phyloP scores from a whole-genome alignment of 2,797 vertebrate genomes.

The Channa striata region DNA sequence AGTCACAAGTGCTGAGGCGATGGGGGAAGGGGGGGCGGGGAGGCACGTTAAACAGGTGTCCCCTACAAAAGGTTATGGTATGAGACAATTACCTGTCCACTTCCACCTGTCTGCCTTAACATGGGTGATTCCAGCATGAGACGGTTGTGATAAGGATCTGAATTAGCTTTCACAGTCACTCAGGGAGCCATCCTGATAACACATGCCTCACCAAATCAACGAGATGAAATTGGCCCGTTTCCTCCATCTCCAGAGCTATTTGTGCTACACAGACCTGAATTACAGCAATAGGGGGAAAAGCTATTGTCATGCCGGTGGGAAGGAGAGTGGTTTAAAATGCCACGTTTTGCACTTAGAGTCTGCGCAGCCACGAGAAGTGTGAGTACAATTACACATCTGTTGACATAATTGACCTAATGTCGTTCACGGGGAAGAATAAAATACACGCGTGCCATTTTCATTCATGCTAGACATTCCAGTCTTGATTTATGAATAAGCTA shows the following conservation, averaged over 20 bases:
- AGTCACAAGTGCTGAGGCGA: neutral
- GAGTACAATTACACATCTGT: conserved; percentile 30
- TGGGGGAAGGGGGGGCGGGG: neutral
- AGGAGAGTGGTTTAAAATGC: conserved; percentile 53
- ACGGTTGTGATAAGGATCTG: conserved; percentile 84
- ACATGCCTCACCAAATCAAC: conserved; percentile 75
- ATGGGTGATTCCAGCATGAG: conserved; percentile 71
- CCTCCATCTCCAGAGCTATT: conserved; percentile 75
- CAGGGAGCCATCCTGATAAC: conserved; percentile 77
- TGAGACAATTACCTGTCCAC: conserved; percentile 75
- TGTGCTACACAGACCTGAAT: conserved; percentile 66
- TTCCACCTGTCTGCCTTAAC: conserved; percentile 74
- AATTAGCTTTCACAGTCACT: conserved; percentile 83
- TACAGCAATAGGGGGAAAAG: conserved; percentile 37
- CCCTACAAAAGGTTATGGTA: conserved; percentile 75
- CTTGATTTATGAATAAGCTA: conserved; percentile 32
- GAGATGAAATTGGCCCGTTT: conserved; percentile 77
- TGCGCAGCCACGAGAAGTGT: conserved; percentile 21
- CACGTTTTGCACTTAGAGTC: conserved; percentile 24
- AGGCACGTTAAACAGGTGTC: conserved; percentile 69
- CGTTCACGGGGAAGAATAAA: conserved; percentile 21
- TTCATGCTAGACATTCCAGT: neutral
- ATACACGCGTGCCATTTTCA: neutral
- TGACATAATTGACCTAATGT: conserved; percentile 43
- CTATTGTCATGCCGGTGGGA: conserved; percentile 48